Evolutionary conservation across 2,888 invertebrate species (phyloP).

Genomic region (Agonopterix heracliana): DNA sequence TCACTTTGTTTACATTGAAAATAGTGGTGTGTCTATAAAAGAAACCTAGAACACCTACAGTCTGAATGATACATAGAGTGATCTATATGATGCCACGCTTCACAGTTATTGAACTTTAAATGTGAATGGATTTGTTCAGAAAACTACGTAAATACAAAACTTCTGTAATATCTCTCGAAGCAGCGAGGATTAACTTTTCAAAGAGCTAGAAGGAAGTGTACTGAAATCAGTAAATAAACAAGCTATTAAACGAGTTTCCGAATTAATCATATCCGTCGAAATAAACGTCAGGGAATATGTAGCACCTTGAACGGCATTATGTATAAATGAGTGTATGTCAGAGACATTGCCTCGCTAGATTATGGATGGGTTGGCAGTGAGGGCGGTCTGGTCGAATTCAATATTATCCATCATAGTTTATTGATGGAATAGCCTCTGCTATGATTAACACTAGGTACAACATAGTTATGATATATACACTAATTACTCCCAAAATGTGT

Average conservation of each 20-base stretch:
- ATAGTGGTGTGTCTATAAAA: slow-evolving; percentile 9
- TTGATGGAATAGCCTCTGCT: slow-evolving; percentile 33
- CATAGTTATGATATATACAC: background rate
- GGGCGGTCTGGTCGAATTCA: slow-evolving; percentile 26
- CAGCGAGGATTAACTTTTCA: no score
- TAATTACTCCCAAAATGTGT: slow-evolving; percentile 5
- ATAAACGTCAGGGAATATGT: slow-evolving; percentile 20
- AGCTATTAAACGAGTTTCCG: background rate
- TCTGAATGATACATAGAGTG: no score
- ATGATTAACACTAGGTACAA: slow-evolving; percentile 6
- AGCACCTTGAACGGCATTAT: slow-evolving; percentile 27
- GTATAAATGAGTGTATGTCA: slow-evolving; percentile 37
- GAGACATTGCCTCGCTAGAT: slow-evolving; percentile 38
- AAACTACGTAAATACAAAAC: background rate
- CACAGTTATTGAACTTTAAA: background rate
- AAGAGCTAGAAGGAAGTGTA: no score
- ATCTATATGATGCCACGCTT: background rate
- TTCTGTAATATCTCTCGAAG: no score
- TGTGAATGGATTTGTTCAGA: background rate
- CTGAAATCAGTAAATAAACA: no score
- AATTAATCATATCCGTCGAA: background rate
- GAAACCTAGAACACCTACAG: no score
- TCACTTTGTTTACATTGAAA: slow-evolving; percentile 39
- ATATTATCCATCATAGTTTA: slow-evolving; percentile 68
- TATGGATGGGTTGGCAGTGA: slow-evolving; percentile 44